Percentiles rank a stretch among this genome's conserved stretches.
Evolutionary conservation across 2,888 invertebrate genomes (phyloP).

Genomic region (Dastarcus helophoroides): DNA sequence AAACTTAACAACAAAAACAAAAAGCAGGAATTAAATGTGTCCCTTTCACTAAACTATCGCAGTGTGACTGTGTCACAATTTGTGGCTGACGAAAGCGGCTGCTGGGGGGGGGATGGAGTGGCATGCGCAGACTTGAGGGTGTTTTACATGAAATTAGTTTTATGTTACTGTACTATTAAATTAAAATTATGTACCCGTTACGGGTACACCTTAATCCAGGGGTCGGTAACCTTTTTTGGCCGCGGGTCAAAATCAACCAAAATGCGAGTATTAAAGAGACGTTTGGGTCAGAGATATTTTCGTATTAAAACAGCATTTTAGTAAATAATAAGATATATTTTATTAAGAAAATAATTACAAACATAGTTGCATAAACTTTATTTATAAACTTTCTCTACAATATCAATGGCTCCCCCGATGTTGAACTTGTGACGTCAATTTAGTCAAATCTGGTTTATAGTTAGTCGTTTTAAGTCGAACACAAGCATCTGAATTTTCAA

Average conservation of each 20-base stretch:
- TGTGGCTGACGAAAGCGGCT: too few relatives aligned
- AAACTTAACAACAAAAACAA: too few relatives aligned
- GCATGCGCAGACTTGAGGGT: too few relatives aligned
- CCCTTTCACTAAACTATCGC: too few relatives aligned
- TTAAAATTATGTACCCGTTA: too few relatives aligned
- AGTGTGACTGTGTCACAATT: too few relatives aligned
- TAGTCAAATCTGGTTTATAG: constrained; percentile 12
- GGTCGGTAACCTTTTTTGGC: constrained; percentile 5
- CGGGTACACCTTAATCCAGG: not conserved
- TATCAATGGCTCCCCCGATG: constrained; percentile 8
- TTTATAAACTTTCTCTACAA: too few relatives aligned
- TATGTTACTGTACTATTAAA: too few relatives aligned
- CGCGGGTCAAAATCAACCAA: constrained; percentile 8
- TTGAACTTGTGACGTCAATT: constrained; percentile 13
- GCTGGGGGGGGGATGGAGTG: too few relatives aligned
- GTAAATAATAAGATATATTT: constrained; percentile 16
- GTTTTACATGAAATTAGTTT: too few relatives aligned
- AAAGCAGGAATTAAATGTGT: too few relatives aligned
- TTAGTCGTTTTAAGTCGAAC: constrained; percentile 13
- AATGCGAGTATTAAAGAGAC: constrained; percentile 8
- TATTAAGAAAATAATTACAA: constrained; percentile 9
- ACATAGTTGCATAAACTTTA: constrained; percentile 8
- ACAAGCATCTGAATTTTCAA: constrained; percentile 15
- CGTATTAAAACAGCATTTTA: constrained; percentile 7
- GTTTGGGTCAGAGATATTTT: constrained; percentile 9